phyloP scores from a whole-genome alignment of 2,888 invertebrate species.

The Synanthedon formicaeformis region DNA sequence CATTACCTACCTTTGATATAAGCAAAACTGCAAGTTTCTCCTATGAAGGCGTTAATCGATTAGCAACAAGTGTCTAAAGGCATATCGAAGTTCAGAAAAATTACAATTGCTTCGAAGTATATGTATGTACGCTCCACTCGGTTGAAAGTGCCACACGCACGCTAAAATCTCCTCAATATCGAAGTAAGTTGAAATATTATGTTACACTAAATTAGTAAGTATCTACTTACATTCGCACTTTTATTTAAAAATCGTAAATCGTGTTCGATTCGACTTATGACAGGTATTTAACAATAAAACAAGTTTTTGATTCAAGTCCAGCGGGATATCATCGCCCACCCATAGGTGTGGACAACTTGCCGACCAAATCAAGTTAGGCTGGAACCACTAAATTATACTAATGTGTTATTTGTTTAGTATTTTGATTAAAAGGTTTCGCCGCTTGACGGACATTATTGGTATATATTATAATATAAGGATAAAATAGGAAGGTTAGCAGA shows the following conservation, averaged over 20 bases:
- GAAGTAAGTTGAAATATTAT: background rate
- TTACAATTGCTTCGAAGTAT: background rate
- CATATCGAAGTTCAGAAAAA: background rate
- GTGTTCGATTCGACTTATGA: slow-evolving; percentile 21
- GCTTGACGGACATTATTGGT: background rate
- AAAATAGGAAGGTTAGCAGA: no score
- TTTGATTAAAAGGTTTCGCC: slow-evolving; percentile 24
- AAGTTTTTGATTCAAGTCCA: slow-evolving; percentile 28
- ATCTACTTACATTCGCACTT: background rate
- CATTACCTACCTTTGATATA: slow-evolving; percentile 11
- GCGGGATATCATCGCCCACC: slow-evolving; percentile 42
- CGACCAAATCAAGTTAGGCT: slow-evolving; percentile 18
- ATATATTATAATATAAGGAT: no score
- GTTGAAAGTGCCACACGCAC: background rate
- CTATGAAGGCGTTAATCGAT: background rate
- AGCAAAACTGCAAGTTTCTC: background rate
- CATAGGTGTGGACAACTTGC: slow-evolving; percentile 45
- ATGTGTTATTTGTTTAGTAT: slow-evolving; percentile 47
- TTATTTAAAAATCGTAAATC: slow-evolving; percentile 11
- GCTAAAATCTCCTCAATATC: background rate
- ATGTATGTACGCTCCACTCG: background rate
- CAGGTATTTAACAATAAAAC: slow-evolving; percentile 28
- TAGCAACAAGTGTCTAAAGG: background rate
- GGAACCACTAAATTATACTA: slow-evolving; percentile 31
- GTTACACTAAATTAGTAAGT: background rate